Evolutionary conservation across 2,888 invertebrate species (phyloP).

Genomic region (Omphaloscelis lunosa): DNA sequence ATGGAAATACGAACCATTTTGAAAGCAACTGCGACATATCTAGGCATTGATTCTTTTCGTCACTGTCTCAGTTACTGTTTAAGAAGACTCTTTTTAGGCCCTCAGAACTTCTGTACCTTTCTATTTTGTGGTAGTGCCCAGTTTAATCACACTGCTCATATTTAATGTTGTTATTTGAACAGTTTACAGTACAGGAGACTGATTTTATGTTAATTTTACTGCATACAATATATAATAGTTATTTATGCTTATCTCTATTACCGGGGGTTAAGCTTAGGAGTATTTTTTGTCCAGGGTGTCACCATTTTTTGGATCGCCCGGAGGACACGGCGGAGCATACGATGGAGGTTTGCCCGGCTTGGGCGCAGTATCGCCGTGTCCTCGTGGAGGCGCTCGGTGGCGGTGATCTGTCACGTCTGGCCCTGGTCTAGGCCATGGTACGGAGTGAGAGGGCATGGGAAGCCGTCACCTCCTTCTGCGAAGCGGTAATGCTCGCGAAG

Average conservation of each 20-base stretch:
- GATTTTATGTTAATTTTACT: conserved; percentile 37
- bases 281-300: too few relatives aligned
- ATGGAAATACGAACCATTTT: not conserved
- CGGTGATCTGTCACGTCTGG: too few relatives aligned
- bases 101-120: not conserved
- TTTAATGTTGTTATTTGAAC: conserved; percentile 50
- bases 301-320: too few relatives aligned
- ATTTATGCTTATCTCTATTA: not conserved
- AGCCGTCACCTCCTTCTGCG: too few relatives aligned
- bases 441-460: too few relatives aligned
- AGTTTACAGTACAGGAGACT: conserved; percentile 16
- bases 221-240: not conserved
- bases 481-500: too few relatives aligned
- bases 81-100: not conserved
- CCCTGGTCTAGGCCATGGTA: too few relatives aligned
- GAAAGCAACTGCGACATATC: not conserved
- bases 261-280: not conserved
- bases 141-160: conserved; percentile 57
- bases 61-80: not conserved
- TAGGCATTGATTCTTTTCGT: not conserved
- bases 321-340: too few relatives aligned
- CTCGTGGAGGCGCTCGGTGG: too few relatives aligned
- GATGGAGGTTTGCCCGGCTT: too few relatives aligned
- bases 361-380: too few relatives aligned
- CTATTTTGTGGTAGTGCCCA: not conserved